Base-by-base conservation (phyloP, 2,797 vertebrate genomes). In the Silurus aristotelis region DNA sequence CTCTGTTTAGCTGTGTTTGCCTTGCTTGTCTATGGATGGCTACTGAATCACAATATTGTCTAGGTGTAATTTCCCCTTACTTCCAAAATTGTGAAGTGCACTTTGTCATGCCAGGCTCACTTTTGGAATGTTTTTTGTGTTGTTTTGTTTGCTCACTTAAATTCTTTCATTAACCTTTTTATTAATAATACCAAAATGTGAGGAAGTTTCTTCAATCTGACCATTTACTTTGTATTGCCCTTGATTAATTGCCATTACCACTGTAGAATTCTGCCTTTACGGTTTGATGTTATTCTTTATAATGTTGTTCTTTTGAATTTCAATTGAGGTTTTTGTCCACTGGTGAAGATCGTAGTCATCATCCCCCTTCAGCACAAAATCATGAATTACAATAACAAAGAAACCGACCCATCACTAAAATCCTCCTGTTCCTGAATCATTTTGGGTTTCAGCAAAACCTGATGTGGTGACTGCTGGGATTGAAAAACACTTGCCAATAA, bases 1-100 rank as follows among this genome's bases (percentile, higher is more conserved):
- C 87, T 94, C 91, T 89, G 92, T 93, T 92, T 88, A 89, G 91
- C 92, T 94, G 90, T 91, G 91, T 92, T 93, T 91, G 91, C 90
- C 92, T 88, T 90, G 93, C 94, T 95, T 93, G 93, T 94, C 90
- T 87, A 85, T 93, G 80, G 87, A 84, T 84, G 85, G 76, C 83
- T 86, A 81, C 92, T 94, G 94, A 94, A 84, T 48, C 86, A 88
- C 78, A 83, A 83, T 82, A 91, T 92, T 93, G 89, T 91, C 85
- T 89, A 91, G 89, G 88, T 92, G 91, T 89, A 67, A 92, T 89
- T 88, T 84, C 90, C 89, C 84, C 90, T 83, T 85, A 84, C 89
- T 89, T 88, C 22, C 71, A 80, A 76, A 6, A 67, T 78, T 75
- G 84, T 83, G 85, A 73, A 67, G 76, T 83, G 82, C 88, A 88